These are phyloP conservation scores for Acanthosepion esculentum DNA, from an alignment of 2,888 invertebrate genomes.

Conservation along the genomic window DNA sequence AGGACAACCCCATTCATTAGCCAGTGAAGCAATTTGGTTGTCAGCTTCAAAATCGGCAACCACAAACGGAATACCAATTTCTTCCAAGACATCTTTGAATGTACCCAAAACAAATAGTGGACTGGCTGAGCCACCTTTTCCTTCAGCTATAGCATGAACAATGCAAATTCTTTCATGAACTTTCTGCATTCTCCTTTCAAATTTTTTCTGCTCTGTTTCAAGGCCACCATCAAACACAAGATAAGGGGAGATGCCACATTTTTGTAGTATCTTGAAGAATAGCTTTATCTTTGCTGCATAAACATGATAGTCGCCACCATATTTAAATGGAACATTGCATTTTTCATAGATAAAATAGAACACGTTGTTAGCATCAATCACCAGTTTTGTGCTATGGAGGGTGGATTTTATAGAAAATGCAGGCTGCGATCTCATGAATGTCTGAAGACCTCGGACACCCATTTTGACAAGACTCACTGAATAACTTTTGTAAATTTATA, in stretches of 20 bases:
- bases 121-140: constrained; percentile 78
- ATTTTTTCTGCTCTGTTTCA: constrained; percentile 69
- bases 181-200: constrained; percentile 66
- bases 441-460: neutral
- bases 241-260: constrained; percentile 68
- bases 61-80: constrained; percentile 81
- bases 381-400: constrained; percentile 67
- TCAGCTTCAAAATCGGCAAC: constrained; percentile 93
- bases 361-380: constrained; percentile 74
- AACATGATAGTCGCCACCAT: constrained; percentile 73
- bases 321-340: constrained; percentile 62
- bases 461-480: too few relatives aligned
- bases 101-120: constrained; percentile 85
- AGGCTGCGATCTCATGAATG: neutral
- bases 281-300: constrained; percentile 60
- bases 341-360: constrained; percentile 70
- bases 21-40: constrained; percentile 87
- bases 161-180: constrained; percentile 63
- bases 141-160: constrained; percentile 57
- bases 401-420: constrained; percentile 52
- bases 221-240: constrained; percentile 74
- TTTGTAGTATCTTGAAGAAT: constrained; percentile 63
- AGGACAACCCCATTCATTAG: constrained; percentile 86
- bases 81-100: constrained; percentile 82
- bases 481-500: too few relatives aligned